Percentiles rank a stretch among this genome's conserved stretches.
phyloP scores from a whole-genome alignment of 2,113 vertebrate species.

The Coracopsis vasa region DNA sequence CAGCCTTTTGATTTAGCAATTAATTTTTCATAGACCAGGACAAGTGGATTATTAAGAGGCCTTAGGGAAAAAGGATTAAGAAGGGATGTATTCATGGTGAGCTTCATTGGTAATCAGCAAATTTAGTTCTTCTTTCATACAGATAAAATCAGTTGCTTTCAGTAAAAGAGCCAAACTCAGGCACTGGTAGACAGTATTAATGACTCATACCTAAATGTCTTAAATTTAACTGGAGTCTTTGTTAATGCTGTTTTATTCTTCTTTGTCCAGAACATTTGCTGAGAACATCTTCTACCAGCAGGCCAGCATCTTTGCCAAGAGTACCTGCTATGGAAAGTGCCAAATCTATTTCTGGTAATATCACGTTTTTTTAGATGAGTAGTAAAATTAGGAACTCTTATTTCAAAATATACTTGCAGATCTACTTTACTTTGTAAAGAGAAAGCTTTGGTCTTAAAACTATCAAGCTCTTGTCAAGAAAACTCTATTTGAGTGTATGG shows the following conservation, averaged over 20 bases:
- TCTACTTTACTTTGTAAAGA: background rate
- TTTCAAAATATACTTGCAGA: background rate
- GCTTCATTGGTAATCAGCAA: background rate
- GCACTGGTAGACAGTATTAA: background rate
- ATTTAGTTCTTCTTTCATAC: background rate
- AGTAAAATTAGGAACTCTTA: background rate
- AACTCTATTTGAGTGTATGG: background rate
- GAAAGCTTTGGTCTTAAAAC: background rate
- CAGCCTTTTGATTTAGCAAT: background rate
- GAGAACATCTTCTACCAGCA: constrained; percentile 81
- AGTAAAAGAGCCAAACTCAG: background rate
- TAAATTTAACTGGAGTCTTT: background rate
- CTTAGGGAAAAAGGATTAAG: background rate
- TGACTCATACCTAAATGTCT: background rate
- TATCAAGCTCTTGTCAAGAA: background rate
- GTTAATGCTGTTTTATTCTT: background rate
- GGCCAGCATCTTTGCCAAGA: constrained; percentile 84
- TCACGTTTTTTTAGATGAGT: rapidly evolving
- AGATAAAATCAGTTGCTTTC: background rate
- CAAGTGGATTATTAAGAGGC: background rate
- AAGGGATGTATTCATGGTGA: background rate
- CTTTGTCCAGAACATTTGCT: constrained; percentile 82
- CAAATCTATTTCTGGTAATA: constrained; percentile 87
- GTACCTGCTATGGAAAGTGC: constrained; percentile 88
- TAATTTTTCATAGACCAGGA: background rate